Evolutionary conservation across 2,797 vertebrate species (phyloP).

Genomic region (Sylvilagus floridanus): DNA sequence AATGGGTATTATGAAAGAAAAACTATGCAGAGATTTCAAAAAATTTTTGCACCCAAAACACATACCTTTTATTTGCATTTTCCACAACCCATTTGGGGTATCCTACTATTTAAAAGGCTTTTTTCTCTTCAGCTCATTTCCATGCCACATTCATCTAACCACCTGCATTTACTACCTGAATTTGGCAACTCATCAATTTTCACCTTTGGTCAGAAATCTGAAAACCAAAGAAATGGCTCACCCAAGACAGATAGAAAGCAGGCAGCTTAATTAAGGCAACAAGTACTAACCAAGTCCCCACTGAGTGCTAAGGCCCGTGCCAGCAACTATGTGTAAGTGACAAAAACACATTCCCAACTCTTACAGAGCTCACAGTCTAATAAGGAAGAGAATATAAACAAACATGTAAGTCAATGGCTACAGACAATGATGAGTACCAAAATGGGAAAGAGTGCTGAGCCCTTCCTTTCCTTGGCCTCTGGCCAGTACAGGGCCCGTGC

Average conservation of each 20-base stretch:
- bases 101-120: constrained; percentile 27
- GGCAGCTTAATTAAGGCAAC: neutral
- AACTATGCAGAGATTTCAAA: too few species aligned
- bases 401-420: neutral
- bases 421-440: constrained; percentile 23
- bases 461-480: too few species aligned
- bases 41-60: too few species aligned
- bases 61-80: too few species aligned
- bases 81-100: too few species aligned
- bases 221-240: constrained; percentile 29
- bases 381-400: constrained; percentile 29
- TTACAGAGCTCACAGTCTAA: neutral
- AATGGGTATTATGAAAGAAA: too few species aligned
- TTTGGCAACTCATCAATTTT: neutral
- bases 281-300: constrained; percentile 10
- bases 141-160: constrained; percentile 13
- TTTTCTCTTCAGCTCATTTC: constrained; percentile 37
- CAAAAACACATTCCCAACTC: constrained; percentile 2
- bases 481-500: too few species aligned
- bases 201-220: constrained; percentile 31
- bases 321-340: neutral
- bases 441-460: constrained; percentile 25
- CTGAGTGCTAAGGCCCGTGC: neutral
- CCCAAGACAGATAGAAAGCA: neutral
- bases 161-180: neutral